phyloP scores from a whole-genome alignment of 2,888 invertebrate genomes.

The Apantesis nais region DNA sequence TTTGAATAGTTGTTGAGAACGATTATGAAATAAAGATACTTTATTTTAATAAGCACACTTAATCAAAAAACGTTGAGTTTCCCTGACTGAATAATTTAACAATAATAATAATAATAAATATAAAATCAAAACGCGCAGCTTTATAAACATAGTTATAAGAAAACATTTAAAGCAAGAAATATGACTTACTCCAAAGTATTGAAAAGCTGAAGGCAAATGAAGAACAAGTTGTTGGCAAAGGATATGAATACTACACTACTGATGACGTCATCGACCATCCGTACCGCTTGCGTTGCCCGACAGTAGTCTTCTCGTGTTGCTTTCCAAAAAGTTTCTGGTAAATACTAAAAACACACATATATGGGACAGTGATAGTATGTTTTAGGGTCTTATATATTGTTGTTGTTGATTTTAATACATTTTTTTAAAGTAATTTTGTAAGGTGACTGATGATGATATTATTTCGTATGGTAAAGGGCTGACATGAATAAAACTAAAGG shows the following conservation, averaged over 20 bases:
- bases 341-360: conserved; percentile 70
- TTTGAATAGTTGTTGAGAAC: too few relatives aligned
- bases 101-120: too few relatives aligned
- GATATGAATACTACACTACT: conserved; percentile 88
- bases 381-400: not conserved
- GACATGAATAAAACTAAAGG: too few relatives aligned
- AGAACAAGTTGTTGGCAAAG: conserved; percentile 90
- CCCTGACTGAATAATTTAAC: too few relatives aligned
- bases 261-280: conserved; percentile 87
- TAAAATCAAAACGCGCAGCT: too few relatives aligned
- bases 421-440: too few relatives aligned
- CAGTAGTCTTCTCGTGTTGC: conserved; percentile 88
- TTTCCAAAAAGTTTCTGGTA: conserved; percentile 88
- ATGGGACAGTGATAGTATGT: not conserved
- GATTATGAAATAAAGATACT: too few relatives aligned
- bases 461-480: too few relatives aligned
- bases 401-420: too few relatives aligned
- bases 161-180: not conserved
- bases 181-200: conserved; percentile 88
- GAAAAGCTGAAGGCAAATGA: conserved; percentile 90
- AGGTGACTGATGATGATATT: too few relatives aligned
- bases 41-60: too few relatives aligned
- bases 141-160: not conserved
- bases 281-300: conserved; percentile 85
- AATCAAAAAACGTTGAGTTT: too few relatives aligned